Percentiles rank a stretch among this genome's conserved stretches.
Evolutionary conservation across 2,113 vertebrate species (phyloP).

Genomic region (Agapornis roseicollis): DNA sequence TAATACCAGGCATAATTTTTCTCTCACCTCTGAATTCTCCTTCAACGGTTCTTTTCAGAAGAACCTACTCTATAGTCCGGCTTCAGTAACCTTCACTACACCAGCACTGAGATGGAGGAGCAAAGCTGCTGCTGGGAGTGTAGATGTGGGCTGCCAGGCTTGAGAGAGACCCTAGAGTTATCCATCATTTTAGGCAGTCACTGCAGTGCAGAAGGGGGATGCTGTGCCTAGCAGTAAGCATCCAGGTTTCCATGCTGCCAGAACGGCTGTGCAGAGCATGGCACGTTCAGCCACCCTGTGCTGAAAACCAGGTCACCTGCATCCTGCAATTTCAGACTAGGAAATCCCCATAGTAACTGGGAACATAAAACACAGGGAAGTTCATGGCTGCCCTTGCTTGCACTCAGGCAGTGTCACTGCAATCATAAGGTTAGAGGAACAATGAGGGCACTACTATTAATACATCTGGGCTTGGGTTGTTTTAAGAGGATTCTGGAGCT

Average conservation of each 20-base stretch:
- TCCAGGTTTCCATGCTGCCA: not conserved
- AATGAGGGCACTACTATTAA: not conserved
- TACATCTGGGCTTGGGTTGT: not conserved
- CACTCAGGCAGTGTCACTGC: not conserved
- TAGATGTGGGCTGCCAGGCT: not conserved
- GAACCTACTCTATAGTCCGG: not conserved
- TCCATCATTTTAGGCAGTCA: not conserved
- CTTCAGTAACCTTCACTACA: not conserved
- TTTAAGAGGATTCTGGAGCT: slow-evolving; percentile 43
- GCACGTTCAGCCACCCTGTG: not conserved
- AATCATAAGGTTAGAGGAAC: slow-evolving; percentile 23
- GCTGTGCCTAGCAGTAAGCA: not conserved
- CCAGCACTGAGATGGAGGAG: rapidly evolving
- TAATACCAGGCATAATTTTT: not conserved
- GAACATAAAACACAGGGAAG: not conserved
- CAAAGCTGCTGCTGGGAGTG: not conserved
- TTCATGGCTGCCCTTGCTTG: not conserved
- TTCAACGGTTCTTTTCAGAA: not conserved
- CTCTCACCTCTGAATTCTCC: not conserved
- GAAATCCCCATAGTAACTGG: not conserved
- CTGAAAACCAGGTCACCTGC: not conserved
- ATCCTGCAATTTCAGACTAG: not conserved
- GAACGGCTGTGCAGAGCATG: not conserved
- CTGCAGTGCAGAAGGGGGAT: not conserved
- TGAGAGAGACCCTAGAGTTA: not conserved